Conservation (phyloP, 2,113 vertebrate species). For the Accipiter cooperii region DNA sequence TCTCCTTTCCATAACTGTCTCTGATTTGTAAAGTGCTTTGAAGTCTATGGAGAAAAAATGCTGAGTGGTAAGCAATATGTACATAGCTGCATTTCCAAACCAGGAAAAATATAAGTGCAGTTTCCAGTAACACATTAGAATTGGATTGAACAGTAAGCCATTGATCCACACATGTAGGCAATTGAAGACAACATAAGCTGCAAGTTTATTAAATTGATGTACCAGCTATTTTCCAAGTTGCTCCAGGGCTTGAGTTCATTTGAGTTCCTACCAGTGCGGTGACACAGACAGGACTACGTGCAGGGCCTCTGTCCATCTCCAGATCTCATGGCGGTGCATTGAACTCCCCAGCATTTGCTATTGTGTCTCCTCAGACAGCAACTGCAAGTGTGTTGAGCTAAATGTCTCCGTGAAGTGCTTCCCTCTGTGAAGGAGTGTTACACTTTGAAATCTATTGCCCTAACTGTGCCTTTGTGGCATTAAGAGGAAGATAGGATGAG, state of each 20-base stretch:
- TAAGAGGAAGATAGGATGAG: neutral
- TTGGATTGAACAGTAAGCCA: neutral
- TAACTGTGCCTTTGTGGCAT: neutral
- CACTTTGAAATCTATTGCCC: neutral
- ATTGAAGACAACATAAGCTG: neutral
- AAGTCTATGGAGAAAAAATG: neutral
- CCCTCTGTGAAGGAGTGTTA: neutral
- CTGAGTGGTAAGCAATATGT: neutral
- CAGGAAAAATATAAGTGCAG: neutral
- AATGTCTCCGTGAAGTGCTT: neutral
- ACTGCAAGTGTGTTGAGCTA: neutral
- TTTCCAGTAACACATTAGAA: neutral
- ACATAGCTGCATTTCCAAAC: neutral
- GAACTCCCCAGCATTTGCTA: rapidly evolving
- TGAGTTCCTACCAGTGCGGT: neutral
- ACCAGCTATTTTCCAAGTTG: neutral
- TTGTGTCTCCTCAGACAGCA: neutral
- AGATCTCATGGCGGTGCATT: neutral
- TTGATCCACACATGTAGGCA: neutral
- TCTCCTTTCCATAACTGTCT: neutral
- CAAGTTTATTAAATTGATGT: neutral
- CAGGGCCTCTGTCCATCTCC: neutral
- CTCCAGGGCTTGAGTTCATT: neutral
- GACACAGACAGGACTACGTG: rapidly evolving
- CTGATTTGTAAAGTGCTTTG: neutral